Percentiles rank a stretch among this genome's conserved stretches.
Conservation (phyloP, 2,113 vertebrate species). For the Arothron firmamentum region DNA sequence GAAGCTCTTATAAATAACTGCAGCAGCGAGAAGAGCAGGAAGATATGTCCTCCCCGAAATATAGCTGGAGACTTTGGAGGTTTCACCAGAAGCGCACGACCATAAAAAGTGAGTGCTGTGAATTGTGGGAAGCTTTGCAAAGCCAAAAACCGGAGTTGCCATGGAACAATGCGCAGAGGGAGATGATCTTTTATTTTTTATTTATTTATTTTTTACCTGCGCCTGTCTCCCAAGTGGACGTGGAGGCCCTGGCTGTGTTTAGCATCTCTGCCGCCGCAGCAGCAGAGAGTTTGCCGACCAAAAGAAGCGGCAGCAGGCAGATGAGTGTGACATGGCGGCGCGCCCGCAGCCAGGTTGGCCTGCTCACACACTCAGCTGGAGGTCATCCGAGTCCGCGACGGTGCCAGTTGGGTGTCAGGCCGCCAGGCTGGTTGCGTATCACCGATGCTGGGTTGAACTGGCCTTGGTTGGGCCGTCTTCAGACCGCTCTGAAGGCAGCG, state of each 20-base stretch:
- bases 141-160: conserved; percentile 35
- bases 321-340: conserved; percentile 57
- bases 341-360: conserved; percentile 50
- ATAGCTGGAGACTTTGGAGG: conserved; percentile 50
- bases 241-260: conserved; percentile 58
- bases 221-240: conserved; percentile 62
- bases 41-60: conserved; percentile 51
- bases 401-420: conserved; percentile 59
- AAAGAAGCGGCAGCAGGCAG: conserved; percentile 57
- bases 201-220: conserved; percentile 4
- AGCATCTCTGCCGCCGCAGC: conserved; percentile 54
- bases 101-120: conserved; percentile 59
- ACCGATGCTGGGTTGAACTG: conserved; percentile 16
- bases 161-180: conserved; percentile 45
- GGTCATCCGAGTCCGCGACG: conserved; percentile 54
- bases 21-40: conserved; percentile 35
- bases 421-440: conserved; percentile 35
- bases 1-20: conserved; percentile 54
- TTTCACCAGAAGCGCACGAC: conserved; percentile 48
- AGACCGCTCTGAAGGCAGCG: conserved; percentile 8
- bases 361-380: conserved; percentile 55
- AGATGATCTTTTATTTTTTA: too few species aligned
- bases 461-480: conserved; percentile 16
- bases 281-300: conserved; percentile 35
- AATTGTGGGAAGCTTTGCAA: conserved; percentile 39